Conservation (phyloP, 64 coral and sea anemone species). For the Pocillopora damicornis region DNA sequence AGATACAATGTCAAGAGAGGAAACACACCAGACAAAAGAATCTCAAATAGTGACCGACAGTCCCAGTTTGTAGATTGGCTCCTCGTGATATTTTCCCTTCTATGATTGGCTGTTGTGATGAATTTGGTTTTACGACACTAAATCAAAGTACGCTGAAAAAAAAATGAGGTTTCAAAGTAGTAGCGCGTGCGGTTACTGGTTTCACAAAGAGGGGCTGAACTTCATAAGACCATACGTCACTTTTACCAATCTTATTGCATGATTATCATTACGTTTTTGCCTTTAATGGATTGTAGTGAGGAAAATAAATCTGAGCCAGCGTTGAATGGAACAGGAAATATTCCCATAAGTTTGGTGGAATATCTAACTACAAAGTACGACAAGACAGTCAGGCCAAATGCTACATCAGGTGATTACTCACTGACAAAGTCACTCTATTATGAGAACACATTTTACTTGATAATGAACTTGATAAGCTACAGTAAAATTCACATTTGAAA, state of each 20-base stretch:
- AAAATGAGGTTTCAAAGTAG: too few relatives aligned
- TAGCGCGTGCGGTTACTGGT: too few relatives aligned
- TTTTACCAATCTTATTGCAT: not conserved
- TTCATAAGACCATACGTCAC: not conserved
- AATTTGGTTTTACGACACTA: too few relatives aligned
- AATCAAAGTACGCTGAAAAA: too few relatives aligned
- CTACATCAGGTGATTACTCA: not conserved
- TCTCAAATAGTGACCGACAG: too few relatives aligned
- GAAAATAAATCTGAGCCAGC: not conserved
- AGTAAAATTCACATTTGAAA: not conserved
- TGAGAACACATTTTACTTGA: too few relatives aligned
- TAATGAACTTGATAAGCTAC: too few relatives aligned
- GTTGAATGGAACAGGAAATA: not conserved
- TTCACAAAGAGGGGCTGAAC: not conserved
- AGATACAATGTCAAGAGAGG: too few relatives aligned
- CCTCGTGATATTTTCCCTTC: too few relatives aligned
- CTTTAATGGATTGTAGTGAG: not conserved
- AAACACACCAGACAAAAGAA: too few relatives aligned
- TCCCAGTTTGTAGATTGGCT: too few relatives aligned
- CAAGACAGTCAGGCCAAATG: conserved; percentile 10
- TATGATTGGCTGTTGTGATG: too few relatives aligned
- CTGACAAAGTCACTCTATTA: not conserved
- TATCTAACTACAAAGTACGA: conserved; percentile 22
- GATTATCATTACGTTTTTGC: not conserved
- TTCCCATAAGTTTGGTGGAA: conserved; percentile 8